Base-by-base conservation (phyloP, 2,888 invertebrate species). In the Iselma pallidipennis region DNA sequence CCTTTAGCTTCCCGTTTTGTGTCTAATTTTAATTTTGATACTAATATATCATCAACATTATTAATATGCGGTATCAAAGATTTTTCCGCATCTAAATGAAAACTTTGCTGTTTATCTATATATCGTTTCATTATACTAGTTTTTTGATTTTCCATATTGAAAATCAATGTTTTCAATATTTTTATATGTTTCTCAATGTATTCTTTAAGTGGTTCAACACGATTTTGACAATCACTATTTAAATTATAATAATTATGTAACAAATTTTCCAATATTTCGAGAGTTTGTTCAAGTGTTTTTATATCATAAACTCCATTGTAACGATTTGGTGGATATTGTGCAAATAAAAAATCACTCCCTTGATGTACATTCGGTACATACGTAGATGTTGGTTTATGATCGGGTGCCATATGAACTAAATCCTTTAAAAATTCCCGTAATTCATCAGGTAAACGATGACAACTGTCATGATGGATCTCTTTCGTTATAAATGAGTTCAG, bases 111-210 rank as follows among this genome's bases (percentile, higher is more conserved):
- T n/a, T n/a, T n/a, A n/a, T n/a, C n/a, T n/a, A n/a, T n/a, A n/a
- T n/a, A n/a, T n/a, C n/a, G n/a, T n/a, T n/a, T n/a, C n/a, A n/a
- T n/a, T n/a, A n/a, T n/a, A n/a, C n/a, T n/a, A n/a, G n/a, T n/a
- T n/a, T n/a, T n/a, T n/a, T n/a, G n/a, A n/a, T n/a, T n/a, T n/a
- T n/a, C n/a, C n/a, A n/a, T n/a, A n/a, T n/a, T n/a, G n/a, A n/a
- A n/a, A n/a, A n/a, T 19, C 16, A 37, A 37, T 19, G 10, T 53
- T 33, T 54, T 65, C 49, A 78, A 60, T 73, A 78, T 73, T 4
- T 67, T 62, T 51, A 80, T 65, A 62, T 81, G 79, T 21, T 76
- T 70, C 45, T 75, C 67, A n/a, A 81, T 74, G 61, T 79, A 81
- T 23, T 77, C 75, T 55, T 76, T 76, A 4, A 81, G 77, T 0